Evolutionary conservation across 2,888 invertebrate genomes (phyloP).

Genomic region (Sinotaia quadrata): DNA sequence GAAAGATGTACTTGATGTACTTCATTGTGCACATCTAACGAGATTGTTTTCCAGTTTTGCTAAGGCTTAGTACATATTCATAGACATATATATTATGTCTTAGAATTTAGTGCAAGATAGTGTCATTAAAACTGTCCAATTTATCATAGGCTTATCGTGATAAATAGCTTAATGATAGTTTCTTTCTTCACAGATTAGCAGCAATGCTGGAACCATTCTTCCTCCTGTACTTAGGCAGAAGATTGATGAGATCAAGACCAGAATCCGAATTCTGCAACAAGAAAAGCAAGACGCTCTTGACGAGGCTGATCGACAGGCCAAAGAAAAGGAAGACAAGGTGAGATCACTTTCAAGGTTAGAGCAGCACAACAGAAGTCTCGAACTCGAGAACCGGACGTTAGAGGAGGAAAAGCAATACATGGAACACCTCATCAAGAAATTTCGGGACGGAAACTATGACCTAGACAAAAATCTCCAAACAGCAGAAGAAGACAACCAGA

Average conservation of each 20-base stretch:
- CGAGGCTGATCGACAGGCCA: constrained; percentile 14
- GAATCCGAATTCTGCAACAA: constrained; percentile 26
- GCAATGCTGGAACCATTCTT: neutral
- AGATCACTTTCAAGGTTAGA: constrained; percentile 9
- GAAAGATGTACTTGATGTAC: too few relatives aligned
- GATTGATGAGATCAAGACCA: constrained; percentile 33
- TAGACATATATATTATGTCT: too few relatives aligned
- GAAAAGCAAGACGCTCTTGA: constrained; percentile 24
- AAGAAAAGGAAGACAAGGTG: constrained; percentile 20
- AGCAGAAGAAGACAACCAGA: constrained; percentile 25
- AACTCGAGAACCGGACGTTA: constrained; percentile 27
- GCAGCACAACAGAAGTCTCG: constrained; percentile 24
- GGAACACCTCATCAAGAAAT: constrained; percentile 13
- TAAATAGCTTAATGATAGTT: too few relatives aligned
- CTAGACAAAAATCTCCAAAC: constrained; percentile 13
- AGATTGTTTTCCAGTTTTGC: too few relatives aligned
- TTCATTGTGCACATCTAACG: too few relatives aligned
- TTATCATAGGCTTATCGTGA: too few relatives aligned
- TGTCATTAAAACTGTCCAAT: too few relatives aligned
- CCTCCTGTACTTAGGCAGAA: constrained; percentile 32
- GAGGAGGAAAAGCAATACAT: constrained; percentile 18
- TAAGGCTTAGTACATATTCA: too few relatives aligned
- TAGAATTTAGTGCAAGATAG: too few relatives aligned
- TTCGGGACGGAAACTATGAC: constrained; percentile 15
- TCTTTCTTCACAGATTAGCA: constrained; percentile 4